A percentile compares a stretch with the other conserved stretches of the same genome.
Evolutionary conservation across 2,888 invertebrate species (phyloP).

Genomic region (Apotomis capreana): DNA sequence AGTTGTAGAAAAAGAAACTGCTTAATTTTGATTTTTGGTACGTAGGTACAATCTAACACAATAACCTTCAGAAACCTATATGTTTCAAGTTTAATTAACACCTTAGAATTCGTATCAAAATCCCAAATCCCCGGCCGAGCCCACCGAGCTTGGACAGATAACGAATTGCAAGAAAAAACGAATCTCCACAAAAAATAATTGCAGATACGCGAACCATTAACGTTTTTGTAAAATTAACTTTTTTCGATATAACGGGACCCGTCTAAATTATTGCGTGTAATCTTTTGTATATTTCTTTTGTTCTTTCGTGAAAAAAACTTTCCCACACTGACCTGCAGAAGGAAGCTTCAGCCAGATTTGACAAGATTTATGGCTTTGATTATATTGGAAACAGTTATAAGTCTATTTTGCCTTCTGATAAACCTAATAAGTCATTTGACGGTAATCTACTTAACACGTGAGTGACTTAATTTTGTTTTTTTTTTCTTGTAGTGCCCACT

Average conservation of each 20-base stretch:
- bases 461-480: constrained; percentile 9
- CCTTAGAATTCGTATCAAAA: constrained; percentile 47
- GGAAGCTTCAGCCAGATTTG: constrained; percentile 43
- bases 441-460: constrained; percentile 6
- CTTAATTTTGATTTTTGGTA: not conserved
- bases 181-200: constrained; percentile 64
- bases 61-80: not conserved
- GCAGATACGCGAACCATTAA: constrained; percentile 78
- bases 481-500: not conserved
- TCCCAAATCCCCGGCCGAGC: constrained; percentile 67
- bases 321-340: constrained; percentile 66
- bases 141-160: constrained; percentile 67
- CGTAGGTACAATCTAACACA: not conserved
- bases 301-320: constrained; percentile 59
- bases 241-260: constrained; percentile 74
- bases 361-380: constrained; percentile 48
- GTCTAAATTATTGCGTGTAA: constrained; percentile 78
- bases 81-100: constrained; percentile 34
- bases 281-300: constrained; percentile 71
- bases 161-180: constrained; percentile 62
- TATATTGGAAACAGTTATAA: constrained; percentile 31
- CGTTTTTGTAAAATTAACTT: constrained; percentile 63
- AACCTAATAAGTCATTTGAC: constrained; percentile 7
- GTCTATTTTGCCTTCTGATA: constrained; percentile 12
- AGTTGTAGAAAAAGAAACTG: not conserved